Evolutionary conservation across 1,140 invertebrate genomes (phyloP), one percentile per base, ranked within the genome.

Genomic region (Sinonovacula constricta): DNA sequence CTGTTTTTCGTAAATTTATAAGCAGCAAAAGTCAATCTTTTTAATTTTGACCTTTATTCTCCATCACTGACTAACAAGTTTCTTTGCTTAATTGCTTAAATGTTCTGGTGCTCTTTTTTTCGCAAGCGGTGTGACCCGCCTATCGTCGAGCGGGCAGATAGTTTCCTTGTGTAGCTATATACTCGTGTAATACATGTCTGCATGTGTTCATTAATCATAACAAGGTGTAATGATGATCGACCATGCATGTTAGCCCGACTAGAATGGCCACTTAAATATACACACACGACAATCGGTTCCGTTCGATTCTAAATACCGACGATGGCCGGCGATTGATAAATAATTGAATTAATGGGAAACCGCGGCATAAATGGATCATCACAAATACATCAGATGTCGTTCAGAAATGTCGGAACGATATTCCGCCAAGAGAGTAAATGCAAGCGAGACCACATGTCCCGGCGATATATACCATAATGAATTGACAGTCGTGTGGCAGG

Each of bases 291-390:
- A 10, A 10, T 45, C 18, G 7, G 7, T 45, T 10, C 39, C 39
- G 18, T 18, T 10, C 39, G 18, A 45, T 10, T 45, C 39, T 45
- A 10, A 18, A 45, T 7, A 18, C 7, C 39, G 7, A 18, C 7
- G 39, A 7, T 18, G 39, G 7, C 39, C 49, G 14, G 57, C 63
- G 62, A 76, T 76, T 76, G 63, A 76, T 76, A 66, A 56, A 76
- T 76, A 76, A 76, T 76, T 76, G 62, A 67, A 76, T 65, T 59
- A 67, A 76, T 76, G 72, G 49, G 63, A 67, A 54, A 15, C 33
- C 53, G 63, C 34, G 30, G 10, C 15, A n/a, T 59, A 34, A 56
- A 76, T 59, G 39, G 53, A 76, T 76, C 63, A 76, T 67, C 56
- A 33, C 26, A 15, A 28, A 65, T 65, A 65, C n/a, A 65, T 65